Conservation (phyloP, 1,140 invertebrate species). For the Scaptodrosophila lebanonensis region DNA sequence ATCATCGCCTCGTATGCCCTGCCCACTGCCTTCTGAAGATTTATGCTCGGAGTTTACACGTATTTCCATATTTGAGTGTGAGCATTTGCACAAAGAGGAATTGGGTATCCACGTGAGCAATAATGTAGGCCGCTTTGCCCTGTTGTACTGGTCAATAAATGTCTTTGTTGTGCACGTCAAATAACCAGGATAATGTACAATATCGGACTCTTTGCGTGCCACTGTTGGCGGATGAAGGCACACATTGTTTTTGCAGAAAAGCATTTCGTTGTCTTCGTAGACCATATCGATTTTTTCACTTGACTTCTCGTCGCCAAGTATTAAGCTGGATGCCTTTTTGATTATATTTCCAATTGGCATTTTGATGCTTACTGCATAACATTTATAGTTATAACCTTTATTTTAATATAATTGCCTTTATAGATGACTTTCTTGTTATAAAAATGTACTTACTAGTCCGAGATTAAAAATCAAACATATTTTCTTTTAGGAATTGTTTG, state of each 20-base stretch:
- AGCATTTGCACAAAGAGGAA: constrained; percentile 90
- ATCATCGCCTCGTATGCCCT: constrained; percentile 42
- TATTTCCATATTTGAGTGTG: constrained; percentile 78
- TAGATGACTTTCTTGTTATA: too few relatives aligned
- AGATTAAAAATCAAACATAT: too few relatives aligned
- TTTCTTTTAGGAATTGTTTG: too few relatives aligned
- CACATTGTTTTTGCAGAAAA: constrained; percentile 95
- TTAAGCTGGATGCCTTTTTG: constrained; percentile 86
- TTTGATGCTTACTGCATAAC: constrained; percentile 28
- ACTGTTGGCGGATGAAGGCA: constrained; percentile 95
- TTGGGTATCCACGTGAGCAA: constrained; percentile 97
- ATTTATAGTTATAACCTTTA: constrained; percentile 3
- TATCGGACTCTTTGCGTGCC: constrained; percentile 86
- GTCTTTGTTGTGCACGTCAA: constrained; percentile 89
- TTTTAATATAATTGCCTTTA: too few relatives aligned
- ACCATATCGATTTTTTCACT: constrained; percentile 80
- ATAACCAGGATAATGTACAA: constrained; percentile 94
- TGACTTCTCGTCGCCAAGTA: constrained; percentile 82
- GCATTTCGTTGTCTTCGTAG: constrained; percentile 89
- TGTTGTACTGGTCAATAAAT: constrained; percentile 84
- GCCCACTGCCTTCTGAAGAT: constrained; percentile 28
- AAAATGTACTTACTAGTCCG: too few relatives aligned
- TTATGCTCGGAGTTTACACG: constrained; percentile 15
- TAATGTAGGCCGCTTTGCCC: constrained; percentile 86
- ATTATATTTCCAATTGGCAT: constrained; percentile 88